Percentiles rank a stretch among this genome's conserved stretches.
Conservation (phyloP, 2,797 vertebrate species). For the Gila robusta region DNA sequence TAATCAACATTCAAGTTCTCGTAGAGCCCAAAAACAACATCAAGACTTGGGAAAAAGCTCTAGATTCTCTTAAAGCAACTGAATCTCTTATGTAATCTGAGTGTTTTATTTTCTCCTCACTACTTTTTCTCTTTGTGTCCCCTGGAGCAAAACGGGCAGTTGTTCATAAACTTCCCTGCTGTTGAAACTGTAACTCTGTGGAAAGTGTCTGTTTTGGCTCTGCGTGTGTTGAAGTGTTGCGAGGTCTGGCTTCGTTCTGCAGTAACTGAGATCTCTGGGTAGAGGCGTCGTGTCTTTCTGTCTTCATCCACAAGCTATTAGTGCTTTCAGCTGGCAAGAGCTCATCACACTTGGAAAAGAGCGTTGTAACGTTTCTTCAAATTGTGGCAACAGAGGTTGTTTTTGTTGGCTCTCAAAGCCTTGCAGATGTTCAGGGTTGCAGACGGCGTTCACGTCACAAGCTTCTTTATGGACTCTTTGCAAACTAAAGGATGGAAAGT, state of each 20-base stretch:
- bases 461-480: slow-evolving; percentile 60
- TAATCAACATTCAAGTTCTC: background rate
- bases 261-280: slow-evolving; percentile 45
- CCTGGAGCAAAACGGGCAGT: slow-evolving; percentile 66
- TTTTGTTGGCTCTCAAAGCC: slow-evolving; percentile 72
- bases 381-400: slow-evolving; percentile 69
- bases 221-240: slow-evolving; percentile 74
- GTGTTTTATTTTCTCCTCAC: background rate
- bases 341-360: slow-evolving; percentile 65
- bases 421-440: slow-evolving; percentile 67
- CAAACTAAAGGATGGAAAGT: slow-evolving; percentile 65
- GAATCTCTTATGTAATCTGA: background rate
- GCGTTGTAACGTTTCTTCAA: slow-evolving; percentile 64
- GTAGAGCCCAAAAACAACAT: background rate
- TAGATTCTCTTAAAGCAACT: background rate
- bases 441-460: slow-evolving; percentile 68
- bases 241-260: slow-evolving; percentile 72
- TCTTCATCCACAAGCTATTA: slow-evolving; percentile 74
- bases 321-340: slow-evolving; percentile 68
- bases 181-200: slow-evolving; percentile 59
- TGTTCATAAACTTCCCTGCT: slow-evolving; percentile 74
- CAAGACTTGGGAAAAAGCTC: background rate
- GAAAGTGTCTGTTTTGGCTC: slow-evolving; percentile 63
- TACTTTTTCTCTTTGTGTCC: slow-evolving; percentile 51
- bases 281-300: too few relatives aligned